These are phyloP conservation scores for Sclerurus mexicanus DNA, from an alignment of 2,113 vertebrate genomes.

Conservation along the genomic window DNA sequence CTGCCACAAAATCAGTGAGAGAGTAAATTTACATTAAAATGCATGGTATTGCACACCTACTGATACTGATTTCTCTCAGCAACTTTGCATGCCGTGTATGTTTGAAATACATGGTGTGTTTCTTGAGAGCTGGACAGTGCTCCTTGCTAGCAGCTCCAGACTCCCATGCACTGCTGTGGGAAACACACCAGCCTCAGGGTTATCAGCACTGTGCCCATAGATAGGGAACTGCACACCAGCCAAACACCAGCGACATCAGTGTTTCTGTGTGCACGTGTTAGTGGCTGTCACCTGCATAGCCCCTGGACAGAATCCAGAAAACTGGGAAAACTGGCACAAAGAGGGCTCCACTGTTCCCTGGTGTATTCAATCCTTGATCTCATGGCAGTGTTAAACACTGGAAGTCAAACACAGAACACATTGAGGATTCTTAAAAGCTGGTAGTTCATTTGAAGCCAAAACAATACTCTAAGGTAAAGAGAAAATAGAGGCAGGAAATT, in stretches of 20 bases:
- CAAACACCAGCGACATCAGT: rapidly evolving
- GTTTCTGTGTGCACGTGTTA: rapidly evolving
- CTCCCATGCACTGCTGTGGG: background rate
- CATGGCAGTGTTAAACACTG: background rate
- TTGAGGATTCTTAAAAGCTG: background rate
- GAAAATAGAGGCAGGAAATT: background rate
- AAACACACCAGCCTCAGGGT: background rate
- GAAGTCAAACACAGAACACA: background rate
- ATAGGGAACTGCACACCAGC: background rate
- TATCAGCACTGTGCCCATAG: rapidly evolving
- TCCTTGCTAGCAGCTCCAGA: background rate
- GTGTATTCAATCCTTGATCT: background rate
- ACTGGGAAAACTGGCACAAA: background rate
- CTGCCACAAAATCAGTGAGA: background rate
- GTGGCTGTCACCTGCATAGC: background rate
- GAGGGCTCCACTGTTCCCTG: background rate
- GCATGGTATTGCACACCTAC: background rate
- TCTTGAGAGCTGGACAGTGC: background rate
- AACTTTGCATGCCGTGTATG: background rate
- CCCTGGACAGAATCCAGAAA: background rate
- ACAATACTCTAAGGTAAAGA: background rate
- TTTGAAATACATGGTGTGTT: background rate
- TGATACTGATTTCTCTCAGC: background rate
- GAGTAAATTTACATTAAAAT: background rate
- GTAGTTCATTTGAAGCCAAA: background rate